A percentile compares a stretch with the other conserved stretches of the same genome.
Conservation (phyloP, 2,113 vertebrate species). For the Delphinus delphis region DNA sequence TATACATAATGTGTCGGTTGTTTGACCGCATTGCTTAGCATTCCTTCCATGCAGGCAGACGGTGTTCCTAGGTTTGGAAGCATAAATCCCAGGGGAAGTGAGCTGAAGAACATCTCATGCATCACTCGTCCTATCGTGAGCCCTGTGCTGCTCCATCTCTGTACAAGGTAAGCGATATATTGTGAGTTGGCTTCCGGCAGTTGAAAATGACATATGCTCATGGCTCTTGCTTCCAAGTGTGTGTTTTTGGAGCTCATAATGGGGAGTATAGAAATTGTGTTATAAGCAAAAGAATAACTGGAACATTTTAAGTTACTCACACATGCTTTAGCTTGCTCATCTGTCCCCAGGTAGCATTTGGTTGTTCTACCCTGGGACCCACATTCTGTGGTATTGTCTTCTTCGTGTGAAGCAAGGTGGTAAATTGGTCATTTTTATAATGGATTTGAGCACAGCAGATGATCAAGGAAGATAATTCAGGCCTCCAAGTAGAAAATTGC, state of each 20-base stretch:
- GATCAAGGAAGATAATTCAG: conserved; percentile 29
- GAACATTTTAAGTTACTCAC: conserved; percentile 37
- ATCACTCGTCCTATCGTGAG: conserved; percentile 62
- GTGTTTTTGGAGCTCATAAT: conserved; percentile 55
- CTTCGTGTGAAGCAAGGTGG: conserved; percentile 31
- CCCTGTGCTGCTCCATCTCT: conserved; percentile 61
- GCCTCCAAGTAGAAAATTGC: conserved; percentile 45
- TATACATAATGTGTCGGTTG: not conserved
- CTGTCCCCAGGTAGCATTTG: conserved; percentile 40
- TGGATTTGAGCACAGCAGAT: conserved; percentile 48
- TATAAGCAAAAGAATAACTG: conserved; percentile 51
- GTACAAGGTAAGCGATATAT: conserved; percentile 73
- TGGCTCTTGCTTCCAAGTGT: conserved; percentile 41
- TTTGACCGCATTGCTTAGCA: conserved; percentile 59
- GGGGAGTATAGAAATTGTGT: conserved; percentile 17
- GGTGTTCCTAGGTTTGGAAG: conserved; percentile 64
- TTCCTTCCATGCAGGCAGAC: conserved; percentile 56
- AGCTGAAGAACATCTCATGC: conserved; percentile 73
- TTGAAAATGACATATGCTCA: conserved; percentile 47
- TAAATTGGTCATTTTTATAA: conserved; percentile 64
- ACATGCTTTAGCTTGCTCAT: not conserved
- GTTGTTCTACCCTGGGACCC: not conserved
- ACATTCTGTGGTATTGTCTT: not conserved
- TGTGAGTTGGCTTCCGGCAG: conserved; percentile 37
- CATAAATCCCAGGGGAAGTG: conserved; percentile 64